phyloP scores from a whole-genome alignment of 1,140 invertebrate genomes.

The Drosophila parvula region DNA sequence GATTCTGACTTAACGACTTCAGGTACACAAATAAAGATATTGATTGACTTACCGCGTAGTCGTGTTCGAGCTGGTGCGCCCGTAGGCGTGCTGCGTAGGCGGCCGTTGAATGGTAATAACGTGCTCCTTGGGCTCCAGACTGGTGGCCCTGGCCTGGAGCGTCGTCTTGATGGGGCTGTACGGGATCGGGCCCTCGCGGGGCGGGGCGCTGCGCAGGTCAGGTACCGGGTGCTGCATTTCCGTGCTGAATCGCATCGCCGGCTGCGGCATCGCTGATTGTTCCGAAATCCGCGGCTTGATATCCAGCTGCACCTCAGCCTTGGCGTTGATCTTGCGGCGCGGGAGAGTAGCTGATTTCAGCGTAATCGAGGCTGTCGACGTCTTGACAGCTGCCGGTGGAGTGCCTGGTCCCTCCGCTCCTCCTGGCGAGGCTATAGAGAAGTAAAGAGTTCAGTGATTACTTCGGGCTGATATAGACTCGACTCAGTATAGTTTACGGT shows the following conservation, averaged over 20 bases:
- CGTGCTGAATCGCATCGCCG: slow-evolving; percentile 80
- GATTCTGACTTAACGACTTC: not conserved
- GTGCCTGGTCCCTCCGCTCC: slow-evolving; percentile 52
- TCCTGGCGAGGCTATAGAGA: slow-evolving; percentile 67
- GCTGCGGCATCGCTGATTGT: slow-evolving; percentile 52
- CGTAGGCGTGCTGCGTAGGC: slow-evolving; percentile 76
- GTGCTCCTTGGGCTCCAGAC: slow-evolving; percentile 85
- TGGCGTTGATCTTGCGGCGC: slow-evolving; percentile 87
- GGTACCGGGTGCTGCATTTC: slow-evolving; percentile 84
- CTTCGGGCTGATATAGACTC: not conserved
- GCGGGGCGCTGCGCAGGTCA: slow-evolving; percentile 83
- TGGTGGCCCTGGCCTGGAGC: slow-evolving; percentile 73
- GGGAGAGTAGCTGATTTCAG: slow-evolving; percentile 88
- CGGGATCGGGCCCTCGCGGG: slow-evolving; percentile 78
- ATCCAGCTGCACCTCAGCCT: slow-evolving; percentile 87
- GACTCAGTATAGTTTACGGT: not conserved
- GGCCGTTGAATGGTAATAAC: slow-evolving; percentile 88
- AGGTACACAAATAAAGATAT: too few relatives aligned
- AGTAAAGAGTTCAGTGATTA: slow-evolving; percentile 11
- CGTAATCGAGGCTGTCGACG: slow-evolving; percentile 87
- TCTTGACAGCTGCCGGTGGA: slow-evolving; percentile 85
- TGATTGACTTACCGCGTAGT: slow-evolving; percentile 63
- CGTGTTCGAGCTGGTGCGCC: slow-evolving; percentile 76
- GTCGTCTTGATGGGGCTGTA: slow-evolving; percentile 79
- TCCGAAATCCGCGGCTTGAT: slow-evolving; percentile 78